Conservation (phyloP, 23 tunicate genomes). For the Trididemnum miniatum region DNA sequence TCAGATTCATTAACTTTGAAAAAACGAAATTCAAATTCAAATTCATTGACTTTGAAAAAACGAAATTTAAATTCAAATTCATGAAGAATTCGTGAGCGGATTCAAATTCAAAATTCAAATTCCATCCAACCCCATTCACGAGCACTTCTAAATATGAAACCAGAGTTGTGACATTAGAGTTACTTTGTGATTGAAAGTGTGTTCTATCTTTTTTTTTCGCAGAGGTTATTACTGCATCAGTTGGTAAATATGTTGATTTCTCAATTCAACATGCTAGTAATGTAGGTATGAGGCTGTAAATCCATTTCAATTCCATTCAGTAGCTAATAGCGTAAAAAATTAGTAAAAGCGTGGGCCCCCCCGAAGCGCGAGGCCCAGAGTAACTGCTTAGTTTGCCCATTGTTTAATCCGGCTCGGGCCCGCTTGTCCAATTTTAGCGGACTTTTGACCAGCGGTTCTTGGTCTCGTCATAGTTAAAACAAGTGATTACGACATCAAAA, state of each 20-base stretch:
- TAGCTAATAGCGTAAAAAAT: constrained; percentile 15
- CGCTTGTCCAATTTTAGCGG: no score
- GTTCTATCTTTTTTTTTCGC: not conserved
- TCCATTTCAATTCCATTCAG: constrained; percentile 9
- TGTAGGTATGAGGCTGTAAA: constrained; percentile 8
- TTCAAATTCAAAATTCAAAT: no score
- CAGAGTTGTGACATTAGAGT: constrained; percentile 16
- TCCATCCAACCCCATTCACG: no score
- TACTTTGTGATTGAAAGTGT: constrained; percentile 12
- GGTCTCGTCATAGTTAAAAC: no score
- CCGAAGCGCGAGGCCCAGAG: constrained; percentile 14
- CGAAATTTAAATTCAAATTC: no score
- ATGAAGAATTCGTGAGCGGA: no score
- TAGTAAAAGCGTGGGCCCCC: constrained; percentile 13
- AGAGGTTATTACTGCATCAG: not conserved
- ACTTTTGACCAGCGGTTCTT: no score
- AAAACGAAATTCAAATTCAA: no score
- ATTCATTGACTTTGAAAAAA: no score
- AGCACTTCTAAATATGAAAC: no score
- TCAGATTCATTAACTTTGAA: no score
- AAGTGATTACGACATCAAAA: no score
- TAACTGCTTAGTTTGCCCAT: constrained; percentile 11
- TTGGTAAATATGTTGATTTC: constrained; percentile 7
- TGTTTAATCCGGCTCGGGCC: not conserved
- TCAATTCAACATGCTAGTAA: not conserved